Conservation (phyloP, 2,797 vertebrate genomes). For the Adrianichthys oophorus region DNA sequence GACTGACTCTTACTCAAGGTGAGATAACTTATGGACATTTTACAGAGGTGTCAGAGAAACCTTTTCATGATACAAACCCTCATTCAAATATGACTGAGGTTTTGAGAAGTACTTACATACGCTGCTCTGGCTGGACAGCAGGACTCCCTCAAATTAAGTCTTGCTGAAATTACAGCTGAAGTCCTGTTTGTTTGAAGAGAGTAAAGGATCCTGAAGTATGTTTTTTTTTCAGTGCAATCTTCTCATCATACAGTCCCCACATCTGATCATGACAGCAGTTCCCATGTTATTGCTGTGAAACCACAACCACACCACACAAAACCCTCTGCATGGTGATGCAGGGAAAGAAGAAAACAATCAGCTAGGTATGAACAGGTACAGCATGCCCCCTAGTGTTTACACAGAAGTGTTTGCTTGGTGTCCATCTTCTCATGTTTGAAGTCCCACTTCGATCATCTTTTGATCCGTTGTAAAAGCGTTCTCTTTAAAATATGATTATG, state of each 20-base stretch:
- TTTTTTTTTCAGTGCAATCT: constrained; percentile 43
- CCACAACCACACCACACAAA: constrained; percentile 67
- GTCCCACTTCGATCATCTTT: too few relatives aligned
- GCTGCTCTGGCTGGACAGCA: constrained; percentile 24
- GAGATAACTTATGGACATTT: constrained; percentile 16
- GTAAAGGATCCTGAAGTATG: constrained; percentile 20
- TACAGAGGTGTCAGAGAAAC: neutral
- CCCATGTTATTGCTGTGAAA: constrained; percentile 72
- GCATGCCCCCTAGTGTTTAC: constrained; percentile 62
- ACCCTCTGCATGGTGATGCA: constrained; percentile 56
- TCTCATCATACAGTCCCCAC: constrained; percentile 39
- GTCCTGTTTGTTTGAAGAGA: constrained; percentile 36
- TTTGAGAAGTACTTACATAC: constrained; percentile 38
- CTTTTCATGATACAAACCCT: too few relatives aligned
- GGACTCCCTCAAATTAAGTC: constrained; percentile 22
- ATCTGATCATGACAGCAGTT: constrained; percentile 59
- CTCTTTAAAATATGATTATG: too few relatives aligned
- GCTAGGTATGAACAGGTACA: constrained; percentile 38
- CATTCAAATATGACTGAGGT: neutral
- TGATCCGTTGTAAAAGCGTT: too few relatives aligned
- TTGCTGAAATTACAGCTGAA: constrained; percentile 19
- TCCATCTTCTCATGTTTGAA: neutral
- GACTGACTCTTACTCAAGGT: constrained; percentile 21
- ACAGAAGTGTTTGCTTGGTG: constrained; percentile 14
- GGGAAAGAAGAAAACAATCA: constrained; percentile 53